Conservation (phyloP, 2,888 invertebrate genomes). For the Stenoptilia bipunctidactyla region DNA sequence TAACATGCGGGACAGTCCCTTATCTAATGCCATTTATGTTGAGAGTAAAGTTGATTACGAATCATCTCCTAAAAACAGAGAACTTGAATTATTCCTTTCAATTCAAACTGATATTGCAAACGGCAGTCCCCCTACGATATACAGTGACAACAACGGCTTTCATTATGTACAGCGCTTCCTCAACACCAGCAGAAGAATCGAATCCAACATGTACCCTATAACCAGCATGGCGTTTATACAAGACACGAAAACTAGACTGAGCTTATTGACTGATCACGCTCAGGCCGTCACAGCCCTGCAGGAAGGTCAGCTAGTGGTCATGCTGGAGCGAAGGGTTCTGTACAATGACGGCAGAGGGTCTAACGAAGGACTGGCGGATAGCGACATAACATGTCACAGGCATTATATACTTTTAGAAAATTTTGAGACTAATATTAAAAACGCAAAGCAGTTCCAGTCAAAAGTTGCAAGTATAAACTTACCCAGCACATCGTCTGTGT, state of each 20-base stretch:
- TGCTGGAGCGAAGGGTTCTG: slow-evolving; percentile 91
- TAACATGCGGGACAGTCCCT: slow-evolving; percentile 74
- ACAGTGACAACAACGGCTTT: slow-evolving; percentile 93
- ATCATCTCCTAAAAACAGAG: slow-evolving; percentile 84
- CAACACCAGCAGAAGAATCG: slow-evolving; percentile 83
- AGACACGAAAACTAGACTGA: slow-evolving; percentile 77
- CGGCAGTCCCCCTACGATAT: slow-evolving; percentile 82
- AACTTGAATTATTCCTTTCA: slow-evolving; percentile 91
- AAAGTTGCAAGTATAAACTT: slow-evolving; percentile 21
- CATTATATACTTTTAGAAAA: slow-evolving; percentile 48
- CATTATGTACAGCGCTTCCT: slow-evolving; percentile 84
- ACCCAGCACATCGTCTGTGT: slow-evolving; percentile 39
- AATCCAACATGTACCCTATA: slow-evolving; percentile 96
- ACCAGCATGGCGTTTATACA: slow-evolving; percentile 89
- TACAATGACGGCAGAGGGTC: slow-evolving; percentile 95
- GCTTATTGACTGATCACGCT: slow-evolving; percentile 87
- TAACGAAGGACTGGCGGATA: slow-evolving; percentile 93
- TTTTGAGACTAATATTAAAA: slow-evolving; percentile 18
- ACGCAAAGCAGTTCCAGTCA: background rate
- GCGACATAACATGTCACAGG: slow-evolving; percentile 73
- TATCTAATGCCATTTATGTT: slow-evolving; percentile 80
- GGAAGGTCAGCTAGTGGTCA: slow-evolving; percentile 90
- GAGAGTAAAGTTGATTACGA: slow-evolving; percentile 88
- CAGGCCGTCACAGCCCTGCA: slow-evolving; percentile 92
- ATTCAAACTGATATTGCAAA: slow-evolving; percentile 87